Evolutionary conservation across 2,797 vertebrate species (phyloP).

Genomic region (Pseudotriccus pelzelni): DNA sequence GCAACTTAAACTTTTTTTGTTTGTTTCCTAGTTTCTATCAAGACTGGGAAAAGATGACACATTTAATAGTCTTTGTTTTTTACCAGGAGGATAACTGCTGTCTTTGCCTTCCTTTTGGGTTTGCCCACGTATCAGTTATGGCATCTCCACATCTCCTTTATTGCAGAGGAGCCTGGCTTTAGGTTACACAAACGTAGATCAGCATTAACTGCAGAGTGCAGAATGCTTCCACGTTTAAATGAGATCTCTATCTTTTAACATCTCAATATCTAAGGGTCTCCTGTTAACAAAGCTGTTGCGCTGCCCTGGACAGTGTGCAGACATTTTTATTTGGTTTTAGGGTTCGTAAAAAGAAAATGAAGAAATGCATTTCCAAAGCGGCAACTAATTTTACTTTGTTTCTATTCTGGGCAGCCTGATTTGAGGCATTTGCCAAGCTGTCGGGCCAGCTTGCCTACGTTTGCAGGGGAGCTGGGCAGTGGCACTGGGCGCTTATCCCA

Average conservation of each 20-base stretch:
- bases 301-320: neutral
- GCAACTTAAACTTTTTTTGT: neutral
- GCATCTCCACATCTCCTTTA: neutral
- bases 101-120: neutral
- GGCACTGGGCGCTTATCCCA: neutral
- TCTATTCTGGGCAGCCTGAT: neutral
- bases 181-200: neutral
- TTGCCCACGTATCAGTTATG: neutral
- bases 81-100: neutral
- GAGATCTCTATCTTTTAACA: neutral
- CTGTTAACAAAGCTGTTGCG: neutral
- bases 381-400: constrained; percentile 16
- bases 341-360: neutral
- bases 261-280: neutral
- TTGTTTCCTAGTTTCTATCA: neutral
- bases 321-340: neutral
- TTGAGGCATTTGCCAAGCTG: neutral
- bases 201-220: neutral
- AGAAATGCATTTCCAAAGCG: constrained; percentile 19
- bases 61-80: neutral
- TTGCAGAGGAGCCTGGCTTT: neutral
- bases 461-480: neutral
- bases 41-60: neutral
- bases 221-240: neutral
- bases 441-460: neutral